These are phyloP conservation scores for Rana temporaria DNA, from an alignment of 2,113 vertebrate species.

Conservation along the genomic window DNA sequence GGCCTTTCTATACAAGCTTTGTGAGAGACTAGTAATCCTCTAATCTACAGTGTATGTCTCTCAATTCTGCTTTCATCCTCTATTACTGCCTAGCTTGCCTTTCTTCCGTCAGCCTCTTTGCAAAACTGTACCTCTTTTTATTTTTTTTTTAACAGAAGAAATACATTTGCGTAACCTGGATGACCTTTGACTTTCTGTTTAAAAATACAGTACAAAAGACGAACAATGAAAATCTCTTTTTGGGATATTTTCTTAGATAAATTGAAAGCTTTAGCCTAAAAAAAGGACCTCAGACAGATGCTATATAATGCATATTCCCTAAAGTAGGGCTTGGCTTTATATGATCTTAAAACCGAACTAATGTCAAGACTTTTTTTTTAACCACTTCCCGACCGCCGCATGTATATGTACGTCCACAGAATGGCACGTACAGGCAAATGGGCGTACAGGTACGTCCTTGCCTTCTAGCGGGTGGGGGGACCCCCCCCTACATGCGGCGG, in stretches of 20 bases:
- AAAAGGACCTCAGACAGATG: neutral
- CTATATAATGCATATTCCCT: constrained; percentile 10
- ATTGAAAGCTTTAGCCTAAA: constrained; percentile 23
- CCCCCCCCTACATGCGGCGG: too few species aligned
- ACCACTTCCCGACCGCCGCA: too few species aligned
- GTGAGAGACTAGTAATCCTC: constrained; percentile 61
- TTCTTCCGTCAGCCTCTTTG: constrained; percentile 55
- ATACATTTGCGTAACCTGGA: constrained; percentile 52
- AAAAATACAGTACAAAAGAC: constrained; percentile 26
- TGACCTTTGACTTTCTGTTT: constrained; percentile 53
- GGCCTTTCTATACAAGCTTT: constrained; percentile 59
- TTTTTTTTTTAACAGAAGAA: constrained; percentile 60
- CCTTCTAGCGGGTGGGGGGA: too few species aligned
- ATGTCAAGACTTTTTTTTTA: too few species aligned
- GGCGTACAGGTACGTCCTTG: too few species aligned
- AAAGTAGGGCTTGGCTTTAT: neutral
- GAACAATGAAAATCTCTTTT: constrained; percentile 1
- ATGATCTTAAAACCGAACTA: too few species aligned
- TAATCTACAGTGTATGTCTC: constrained; percentile 60
- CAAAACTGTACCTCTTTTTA: constrained; percentile 59
- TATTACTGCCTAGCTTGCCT: constrained; percentile 50
- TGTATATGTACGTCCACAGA: too few species aligned
- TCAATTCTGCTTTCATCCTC: constrained; percentile 57
- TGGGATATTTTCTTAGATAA: neutral
- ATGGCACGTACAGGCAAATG: too few species aligned